Base-by-base conservation (phyloP, 1,140 invertebrate genomes). In the Meloidogyne hapla region DNA sequence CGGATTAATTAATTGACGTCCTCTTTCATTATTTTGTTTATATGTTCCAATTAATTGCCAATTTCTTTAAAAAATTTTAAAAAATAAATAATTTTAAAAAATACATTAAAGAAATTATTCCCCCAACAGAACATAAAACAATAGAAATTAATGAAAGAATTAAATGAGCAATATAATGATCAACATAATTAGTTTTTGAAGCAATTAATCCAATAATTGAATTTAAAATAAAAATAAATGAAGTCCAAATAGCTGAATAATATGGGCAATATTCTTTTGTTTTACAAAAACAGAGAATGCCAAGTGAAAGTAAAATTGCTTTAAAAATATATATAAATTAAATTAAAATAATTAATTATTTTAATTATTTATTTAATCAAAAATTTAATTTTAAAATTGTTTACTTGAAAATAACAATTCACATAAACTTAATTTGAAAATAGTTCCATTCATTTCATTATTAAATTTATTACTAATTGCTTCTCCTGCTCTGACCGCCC, bases 191-290 rank as follows among this genome's bases (percentile, higher is more conserved):
- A 21, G 76, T 75, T 74, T 82, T 85, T 28, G 83, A 79, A 2
- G 83, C 81, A n/a, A 75, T 72, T 56, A 76, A 72, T 8, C 83
- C 83, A 25, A 85, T 78, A 63, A 82, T 56, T 18, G 83, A 45
- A 78, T 85, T 85, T 63, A 85, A 68, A 15, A 85, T 61, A 63
- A 85, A 85, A 40, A 85, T 71, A 13, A 65, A 45, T 1, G 79
- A 74, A 12, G 83, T 85, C 83, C 83, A 85, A 28, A 85, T 80
- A 6, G 81, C 83, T 3, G 83, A 85, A 61, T 85, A 82, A 65
- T 84, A 85, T 28, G 83, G 83, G 63, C 83, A 85, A 69, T 84
- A 85, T 61, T 85, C 80, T 0, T 78, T 45, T 8, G 80, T 85
- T 64, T 85, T 80, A n/a, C 73, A 67, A n/a, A 75, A 73, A 72